Base-by-base conservation (phyloP, 2,113 vertebrate genomes). In the Pelusios castaneus region DNA sequence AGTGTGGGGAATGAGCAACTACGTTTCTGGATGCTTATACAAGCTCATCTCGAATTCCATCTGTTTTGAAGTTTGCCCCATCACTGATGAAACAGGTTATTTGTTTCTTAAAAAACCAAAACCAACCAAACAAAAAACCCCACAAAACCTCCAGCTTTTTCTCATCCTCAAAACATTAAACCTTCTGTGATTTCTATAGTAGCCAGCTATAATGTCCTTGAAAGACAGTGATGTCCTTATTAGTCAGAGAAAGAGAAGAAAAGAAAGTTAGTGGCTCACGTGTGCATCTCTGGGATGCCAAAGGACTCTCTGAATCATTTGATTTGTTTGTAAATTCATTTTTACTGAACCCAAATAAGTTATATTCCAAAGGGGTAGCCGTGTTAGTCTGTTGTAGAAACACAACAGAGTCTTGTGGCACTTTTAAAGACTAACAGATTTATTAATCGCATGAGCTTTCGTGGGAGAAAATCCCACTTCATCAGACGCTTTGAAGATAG, bases 41-140 rank as follows among this genome's bases (percentile, higher is more conserved):
- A 67, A n/a, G 60, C 60, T 75, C 70, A 41, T 41, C 11, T 38
- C 13, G 70, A 43, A 41, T 12, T 75, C 38, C 12, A 22, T 38
- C 43, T 41, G 41, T 75, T 41, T 24, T 75, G 38, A 75, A 22
- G 22, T 75, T 75, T 75, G 38, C 10, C n/a, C 41, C 70, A 75
- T 75, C 41, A 12, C 19, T 12, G 43, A 24, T 1, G 9, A 41
- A 41, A 25, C 5, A 43, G 12, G 24, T 75, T 51, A 70, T 93
- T 89, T 81, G 73, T 58, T 94, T 29, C 77, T 79, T 75, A 47
- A 90, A 45, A 80, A 94, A 94, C 87, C 47, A 47, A 47, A 47
- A 47, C 47, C 47, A 47, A 47, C 47, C 6, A 47, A 47, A 47
- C 47, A 6, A 47, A 47, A 47, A 47, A 47, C 47, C 10, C 47